These are phyloP conservation scores for Trachurus trachurus DNA, from an alignment of 2,797 vertebrate species.

Conservation along the genomic window DNA sequence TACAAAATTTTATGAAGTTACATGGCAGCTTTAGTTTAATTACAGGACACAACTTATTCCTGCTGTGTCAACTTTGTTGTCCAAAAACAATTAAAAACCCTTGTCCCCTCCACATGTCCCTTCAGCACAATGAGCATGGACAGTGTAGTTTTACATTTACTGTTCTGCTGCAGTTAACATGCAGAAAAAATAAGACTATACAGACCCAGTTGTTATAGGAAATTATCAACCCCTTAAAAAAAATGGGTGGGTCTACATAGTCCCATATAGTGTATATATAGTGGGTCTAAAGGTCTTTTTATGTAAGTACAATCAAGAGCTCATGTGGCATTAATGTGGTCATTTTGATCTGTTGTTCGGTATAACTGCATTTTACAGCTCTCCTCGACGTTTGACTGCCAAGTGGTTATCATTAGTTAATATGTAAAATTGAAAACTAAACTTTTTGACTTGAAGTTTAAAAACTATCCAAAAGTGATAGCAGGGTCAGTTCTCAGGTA, in stretches of 20 bases:
- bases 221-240: not conserved
- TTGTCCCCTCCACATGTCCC: too few relatives aligned
- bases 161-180: not conserved
- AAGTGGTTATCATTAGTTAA: not conserved
- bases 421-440: not conserved
- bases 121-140: not conserved
- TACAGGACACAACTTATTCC: not conserved
- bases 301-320: not conserved
- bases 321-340: not conserved
- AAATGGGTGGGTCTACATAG: not conserved
- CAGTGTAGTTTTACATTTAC: not conserved
- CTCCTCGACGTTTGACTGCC: not conserved
- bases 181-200: too few relatives aligned
- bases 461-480: too few relatives aligned
- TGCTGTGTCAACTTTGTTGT: not conserved
- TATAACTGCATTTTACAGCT: not conserved
- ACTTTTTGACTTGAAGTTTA: too few relatives aligned
- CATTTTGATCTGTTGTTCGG: not conserved
- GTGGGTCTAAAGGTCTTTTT: too few relatives aligned
- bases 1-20: not conserved
- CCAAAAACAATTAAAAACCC: not conserved
- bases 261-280: too few relatives aligned
- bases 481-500: not conserved
- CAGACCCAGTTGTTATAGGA: not conserved
- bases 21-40: not conserved